Evolutionary conservation across 2,888 invertebrate species (phyloP).

Genomic region (Oligia fasciuncula): DNA sequence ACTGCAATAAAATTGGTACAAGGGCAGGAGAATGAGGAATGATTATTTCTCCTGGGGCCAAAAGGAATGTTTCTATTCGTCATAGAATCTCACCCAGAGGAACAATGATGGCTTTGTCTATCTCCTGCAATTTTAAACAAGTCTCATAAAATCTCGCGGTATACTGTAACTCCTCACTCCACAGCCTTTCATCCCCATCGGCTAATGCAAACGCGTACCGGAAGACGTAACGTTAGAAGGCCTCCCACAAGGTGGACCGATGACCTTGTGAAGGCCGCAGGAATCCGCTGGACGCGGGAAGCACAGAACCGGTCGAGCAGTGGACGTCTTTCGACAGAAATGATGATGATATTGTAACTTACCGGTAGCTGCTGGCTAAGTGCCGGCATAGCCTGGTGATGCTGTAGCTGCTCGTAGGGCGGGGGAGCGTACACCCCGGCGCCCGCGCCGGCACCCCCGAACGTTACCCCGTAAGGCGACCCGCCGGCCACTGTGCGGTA

Average conservation of each 20-base stretch:
- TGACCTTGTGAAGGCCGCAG: background rate
- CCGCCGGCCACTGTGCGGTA: conserved; percentile 89
- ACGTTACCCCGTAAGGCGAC: conserved; percentile 90
- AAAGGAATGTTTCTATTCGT: background rate
- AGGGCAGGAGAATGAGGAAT: background rate
- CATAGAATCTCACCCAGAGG: background rate
- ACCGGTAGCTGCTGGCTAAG: conserved; percentile 87
- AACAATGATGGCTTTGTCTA: background rate
- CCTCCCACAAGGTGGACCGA: background rate
- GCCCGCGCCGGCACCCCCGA: conserved; percentile 88
- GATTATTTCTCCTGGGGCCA: background rate
- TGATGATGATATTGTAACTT: conserved; percentile 39
- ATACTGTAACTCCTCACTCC: conserved; percentile 39
- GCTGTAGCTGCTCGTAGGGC: conserved; percentile 93
- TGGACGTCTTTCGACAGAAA: background rate
- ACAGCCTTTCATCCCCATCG: background rate
- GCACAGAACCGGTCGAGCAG: background rate
- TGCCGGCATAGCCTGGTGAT: conserved; percentile 86
- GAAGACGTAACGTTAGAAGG: background rate
- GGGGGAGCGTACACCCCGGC: conserved; percentile 91
- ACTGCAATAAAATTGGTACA: too few relatives aligned
- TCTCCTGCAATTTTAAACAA: background rate
- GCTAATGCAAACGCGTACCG: background rate
- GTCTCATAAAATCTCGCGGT: background rate
- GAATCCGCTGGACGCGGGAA: background rate